These are phyloP conservation scores for Pelodiscus sinensis DNA, from an alignment of 2,113 vertebrate genomes.

Conservation along the genomic window DNA sequence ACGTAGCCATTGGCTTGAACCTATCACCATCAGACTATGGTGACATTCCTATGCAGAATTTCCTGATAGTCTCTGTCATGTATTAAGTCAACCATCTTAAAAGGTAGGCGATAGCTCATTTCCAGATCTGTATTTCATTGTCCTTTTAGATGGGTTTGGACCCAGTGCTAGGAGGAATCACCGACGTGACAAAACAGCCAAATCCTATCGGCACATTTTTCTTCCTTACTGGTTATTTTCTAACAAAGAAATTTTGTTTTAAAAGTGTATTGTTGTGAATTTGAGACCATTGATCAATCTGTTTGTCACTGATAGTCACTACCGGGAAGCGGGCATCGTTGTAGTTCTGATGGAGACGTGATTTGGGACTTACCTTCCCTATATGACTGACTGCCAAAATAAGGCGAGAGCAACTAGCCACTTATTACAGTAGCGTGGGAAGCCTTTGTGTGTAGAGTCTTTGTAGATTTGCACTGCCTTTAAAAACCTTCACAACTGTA, in stretches of 20 bases:
- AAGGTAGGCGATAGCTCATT: background rate
- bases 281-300: constrained; percentile 10
- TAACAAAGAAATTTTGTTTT: background rate
- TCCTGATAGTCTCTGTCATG: accelerated
- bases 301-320: background rate
- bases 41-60: accelerated
- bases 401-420: constrained; percentile 37
- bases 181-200: constrained; percentile 40
- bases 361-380: constrained; percentile 51
- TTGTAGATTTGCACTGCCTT: constrained; percentile 81
- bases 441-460: constrained; percentile 81
- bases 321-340: background rate
- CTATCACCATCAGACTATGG: accelerated
- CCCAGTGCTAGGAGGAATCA: background rate
- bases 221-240: constrained; percentile 52
- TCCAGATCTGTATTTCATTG: background rate
- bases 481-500: constrained; percentile 82
- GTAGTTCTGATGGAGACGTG: background rate
- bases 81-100: background rate
- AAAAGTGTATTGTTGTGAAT: constrained; percentile 30
- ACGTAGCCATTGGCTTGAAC: accelerated
- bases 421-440: constrained; percentile 36
- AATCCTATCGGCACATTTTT: constrained; percentile 36
- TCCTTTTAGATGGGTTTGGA: background rate
- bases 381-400: constrained; percentile 65